Conservation (phyloP, 2,888 invertebrate genomes). For the Cecidostiba fungosa region DNA sequence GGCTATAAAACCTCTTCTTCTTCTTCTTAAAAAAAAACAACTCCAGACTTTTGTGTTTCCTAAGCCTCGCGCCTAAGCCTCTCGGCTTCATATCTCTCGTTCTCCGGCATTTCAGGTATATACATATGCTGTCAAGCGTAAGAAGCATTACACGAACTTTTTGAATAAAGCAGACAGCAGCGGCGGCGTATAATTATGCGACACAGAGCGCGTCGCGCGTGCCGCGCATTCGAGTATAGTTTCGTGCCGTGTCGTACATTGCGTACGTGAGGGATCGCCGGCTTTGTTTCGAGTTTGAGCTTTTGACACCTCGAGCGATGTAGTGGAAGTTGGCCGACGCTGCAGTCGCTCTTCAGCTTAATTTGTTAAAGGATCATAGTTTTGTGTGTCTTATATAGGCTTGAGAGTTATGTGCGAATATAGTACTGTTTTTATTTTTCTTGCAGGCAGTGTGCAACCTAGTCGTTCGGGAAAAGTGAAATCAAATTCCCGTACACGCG, state of each 20-base stretch:
- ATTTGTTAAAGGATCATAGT: no score
- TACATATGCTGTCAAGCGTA: not conserved
- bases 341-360: not conserved
- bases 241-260: not conserved
- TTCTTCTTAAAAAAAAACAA: not conserved
- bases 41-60: not conserved
- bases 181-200: not conserved
- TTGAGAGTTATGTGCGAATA: no score
- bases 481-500: no score
- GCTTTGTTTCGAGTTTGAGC: conserved; percentile 1
- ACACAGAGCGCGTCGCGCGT: not conserved
- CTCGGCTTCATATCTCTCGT: not conserved
- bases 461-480: no score
- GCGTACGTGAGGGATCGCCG: conserved; percentile 6
- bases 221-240: conserved; percentile 12
- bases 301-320: not conserved
- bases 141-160: not conserved
- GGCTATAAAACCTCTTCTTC: no score
- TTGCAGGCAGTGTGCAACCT: no score
- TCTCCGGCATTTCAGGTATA: not conserved
- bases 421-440: no score
- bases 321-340: not conserved
- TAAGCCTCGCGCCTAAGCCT: conserved; percentile 2
- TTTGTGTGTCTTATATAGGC: no score
- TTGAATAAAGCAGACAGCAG: conserved; percentile 3